These are phyloP conservation scores for Conomelus anceps DNA, from an alignment of 2,888 invertebrate genomes.

Conservation along the genomic window DNA sequence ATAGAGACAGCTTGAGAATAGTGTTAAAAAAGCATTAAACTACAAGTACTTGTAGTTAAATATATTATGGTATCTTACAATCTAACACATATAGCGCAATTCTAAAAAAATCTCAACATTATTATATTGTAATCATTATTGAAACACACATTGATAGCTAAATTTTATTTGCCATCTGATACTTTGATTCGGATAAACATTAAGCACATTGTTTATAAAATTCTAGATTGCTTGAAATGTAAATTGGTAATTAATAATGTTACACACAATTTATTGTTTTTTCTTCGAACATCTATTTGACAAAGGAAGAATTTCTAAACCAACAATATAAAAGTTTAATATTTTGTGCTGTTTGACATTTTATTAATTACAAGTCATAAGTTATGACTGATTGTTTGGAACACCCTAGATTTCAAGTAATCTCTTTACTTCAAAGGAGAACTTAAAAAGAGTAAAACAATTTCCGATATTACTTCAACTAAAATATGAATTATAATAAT, in stretches of 20 bases:
- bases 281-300: no score
- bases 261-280: background rate
- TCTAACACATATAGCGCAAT: background rate
- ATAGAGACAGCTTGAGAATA: background rate
- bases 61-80: background rate
- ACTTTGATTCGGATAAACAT: background rate
- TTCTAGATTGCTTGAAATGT: background rate
- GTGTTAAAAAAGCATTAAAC: background rate
- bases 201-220: background rate
- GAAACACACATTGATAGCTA: background rate
- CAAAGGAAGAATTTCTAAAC: background rate
- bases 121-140: background rate
- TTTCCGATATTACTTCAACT: no score
- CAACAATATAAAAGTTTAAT: background rate
- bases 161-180: background rate
- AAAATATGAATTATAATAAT: no score
- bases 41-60: background rate
- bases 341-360: background rate
- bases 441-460: no score
- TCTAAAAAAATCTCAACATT: background rate
- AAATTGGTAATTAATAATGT: background rate
- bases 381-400: no score
- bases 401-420: no score
- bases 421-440: no score
- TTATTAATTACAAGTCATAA: no score